Base-by-base conservation (phyloP, 2,797 vertebrate genomes). In the Gephyroberyx darwinii region DNA sequence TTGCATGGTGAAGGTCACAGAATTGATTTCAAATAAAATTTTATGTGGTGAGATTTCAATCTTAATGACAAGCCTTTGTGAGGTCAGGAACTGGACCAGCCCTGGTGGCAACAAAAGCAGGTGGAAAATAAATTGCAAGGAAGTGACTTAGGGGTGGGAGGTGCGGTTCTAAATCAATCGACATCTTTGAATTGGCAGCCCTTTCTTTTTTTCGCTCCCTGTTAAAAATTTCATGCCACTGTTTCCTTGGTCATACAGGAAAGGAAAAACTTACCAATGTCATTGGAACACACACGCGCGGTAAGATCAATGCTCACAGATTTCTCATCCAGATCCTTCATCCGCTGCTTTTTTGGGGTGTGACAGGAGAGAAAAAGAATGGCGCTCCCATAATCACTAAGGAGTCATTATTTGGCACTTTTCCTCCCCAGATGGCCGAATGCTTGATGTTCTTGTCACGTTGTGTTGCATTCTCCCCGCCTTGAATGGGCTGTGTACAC, bases 361-460 rank as follows among this genome's bases (percentile, higher is more conserved):
- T 89, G 78, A 90, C 88, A 84, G 82, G 82, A 80, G 65, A 80
- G 78, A 83, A 80, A 79, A 89, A 80, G 81, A 83, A 89, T 80
- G 63, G 74, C 77, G 74, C 80, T 79, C 82, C 81, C 72, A 89
- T 89, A 90, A 90, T 91, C 87, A 90, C 93, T 60, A 84, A 92
- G 84, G 82, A 90, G 88, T 85, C 82, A 83, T 93, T 91, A 88
- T 92, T 91, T 92, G 90, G 86, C 87, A 90, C 66, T 89, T 83
- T 84, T 91, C 86, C 84, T 84, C 77, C 91, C 87, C 92, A 93
- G 92, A 94, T 92, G 92, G 92, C 87, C 84, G 2, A 78, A 90
- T 81, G 86, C 90, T 94, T 95, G 90, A 92, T 91, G 90, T 92
- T 94, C 92, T 89, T 91, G 91, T 94, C 93, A 94, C 92, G 92